Conservation (phyloP, 1,140 invertebrate species). For the Micrasema longulum region DNA sequence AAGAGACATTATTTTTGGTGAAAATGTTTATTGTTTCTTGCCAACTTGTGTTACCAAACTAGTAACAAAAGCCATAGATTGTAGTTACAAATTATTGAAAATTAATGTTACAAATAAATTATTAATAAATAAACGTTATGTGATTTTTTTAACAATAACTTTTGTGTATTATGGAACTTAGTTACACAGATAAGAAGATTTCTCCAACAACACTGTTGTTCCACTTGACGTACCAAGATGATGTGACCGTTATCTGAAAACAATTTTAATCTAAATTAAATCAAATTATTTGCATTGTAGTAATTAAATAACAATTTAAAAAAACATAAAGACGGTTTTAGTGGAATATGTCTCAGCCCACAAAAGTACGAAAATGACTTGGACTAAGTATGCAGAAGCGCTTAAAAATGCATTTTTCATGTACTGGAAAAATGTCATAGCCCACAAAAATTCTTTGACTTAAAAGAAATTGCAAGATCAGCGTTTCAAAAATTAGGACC, state of each 20-base stretch:
- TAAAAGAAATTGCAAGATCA: too few relatives aligned
- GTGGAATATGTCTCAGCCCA: too few relatives aligned
- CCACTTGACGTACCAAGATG: constrained; percentile 30
- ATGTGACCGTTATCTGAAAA: constrained; percentile 36
- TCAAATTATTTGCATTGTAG: too few relatives aligned
- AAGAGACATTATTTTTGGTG: constrained; percentile 51
- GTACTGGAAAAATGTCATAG: too few relatives aligned
- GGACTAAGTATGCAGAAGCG: too few relatives aligned
- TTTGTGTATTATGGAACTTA: constrained; percentile 33
- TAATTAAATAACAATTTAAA: too few relatives aligned
- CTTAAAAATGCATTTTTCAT: too few relatives aligned
- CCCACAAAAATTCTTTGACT: too few relatives aligned
- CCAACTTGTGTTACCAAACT: constrained; percentile 38
- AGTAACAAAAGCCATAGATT: constrained; percentile 43
- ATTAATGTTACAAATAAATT: constrained; percentile 52
- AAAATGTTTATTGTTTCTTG: constrained; percentile 51
- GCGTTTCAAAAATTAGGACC: too few relatives aligned
- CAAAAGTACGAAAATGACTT: too few relatives aligned
- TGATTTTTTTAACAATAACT: constrained; percentile 34
- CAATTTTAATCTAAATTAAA: too few relatives aligned
- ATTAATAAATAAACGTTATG: constrained; percentile 51
- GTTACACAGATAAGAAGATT: constrained; percentile 24
- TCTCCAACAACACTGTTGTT: not conserved
- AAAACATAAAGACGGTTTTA: too few relatives aligned
- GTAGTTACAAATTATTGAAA: constrained; percentile 49